These are phyloP conservation scores for Tragelaphus oryx DNA, from an alignment of 2,797 vertebrate species.

Conservation along the genomic window DNA sequence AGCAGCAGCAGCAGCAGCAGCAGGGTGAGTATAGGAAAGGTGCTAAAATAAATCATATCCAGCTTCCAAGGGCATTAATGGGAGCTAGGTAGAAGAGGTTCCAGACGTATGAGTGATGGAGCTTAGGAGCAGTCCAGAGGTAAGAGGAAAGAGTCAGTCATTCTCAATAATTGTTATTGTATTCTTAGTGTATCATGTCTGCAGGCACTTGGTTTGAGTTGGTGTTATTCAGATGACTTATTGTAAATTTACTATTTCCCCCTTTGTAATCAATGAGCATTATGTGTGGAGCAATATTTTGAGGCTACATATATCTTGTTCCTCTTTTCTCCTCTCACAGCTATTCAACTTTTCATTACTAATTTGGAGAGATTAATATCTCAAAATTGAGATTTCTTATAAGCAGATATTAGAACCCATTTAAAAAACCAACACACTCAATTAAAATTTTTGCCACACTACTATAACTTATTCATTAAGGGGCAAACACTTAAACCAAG, in stretches of 20 bases:
- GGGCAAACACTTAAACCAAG: neutral
- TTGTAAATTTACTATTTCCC: neutral
- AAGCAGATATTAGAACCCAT: neutral
- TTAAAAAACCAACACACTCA: neutral
- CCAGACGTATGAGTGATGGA: neutral
- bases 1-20: too few species aligned
- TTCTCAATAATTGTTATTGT: neutral
- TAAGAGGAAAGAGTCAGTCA: neutral
- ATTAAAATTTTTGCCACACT: neutral
- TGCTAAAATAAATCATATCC: neutral
- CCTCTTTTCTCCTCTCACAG: neutral
- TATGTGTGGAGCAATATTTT: neutral
- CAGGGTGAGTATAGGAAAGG: neutral
- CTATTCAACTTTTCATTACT: neutral
- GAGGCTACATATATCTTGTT: neutral
- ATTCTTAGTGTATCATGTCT: neutral
- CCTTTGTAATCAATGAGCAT: neutral
- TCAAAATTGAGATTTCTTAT: constrained; percentile 9
- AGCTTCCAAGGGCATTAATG: neutral
- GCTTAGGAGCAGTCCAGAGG: neutral
- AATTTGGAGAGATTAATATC: neutral
- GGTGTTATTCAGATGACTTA: neutral
- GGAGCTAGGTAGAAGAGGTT: neutral
- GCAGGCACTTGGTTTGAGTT: neutral
- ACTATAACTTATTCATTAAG: neutral